Evolutionary conservation across 2,113 vertebrate species (phyloP).

Genomic region (Nesospiza acunhae): DNA sequence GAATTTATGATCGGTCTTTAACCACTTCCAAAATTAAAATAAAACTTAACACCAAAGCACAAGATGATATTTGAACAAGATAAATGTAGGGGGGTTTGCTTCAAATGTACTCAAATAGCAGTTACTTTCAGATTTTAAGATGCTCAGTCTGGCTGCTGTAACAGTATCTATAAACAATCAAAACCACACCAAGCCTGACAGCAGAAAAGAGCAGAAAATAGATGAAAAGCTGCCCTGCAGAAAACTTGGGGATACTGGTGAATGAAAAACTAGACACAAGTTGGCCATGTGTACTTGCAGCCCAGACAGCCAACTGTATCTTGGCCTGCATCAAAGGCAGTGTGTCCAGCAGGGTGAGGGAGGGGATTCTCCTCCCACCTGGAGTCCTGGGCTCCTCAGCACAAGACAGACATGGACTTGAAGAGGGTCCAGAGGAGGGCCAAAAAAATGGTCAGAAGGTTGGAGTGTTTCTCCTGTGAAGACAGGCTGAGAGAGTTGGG

Average conservation of each 20-base stretch:
- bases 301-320: neutral
- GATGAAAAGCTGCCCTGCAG: neutral
- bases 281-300: neutral
- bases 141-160: neutral
- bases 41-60: neutral
- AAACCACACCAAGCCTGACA: neutral
- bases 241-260: neutral
- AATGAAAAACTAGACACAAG: neutral
- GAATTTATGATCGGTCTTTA: neutral
- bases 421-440: neutral
- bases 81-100: neutral
- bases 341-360: fast-evolving
- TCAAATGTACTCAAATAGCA: neutral
- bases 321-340: neutral
- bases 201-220: neutral
- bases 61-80: neutral
- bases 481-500: neutral
- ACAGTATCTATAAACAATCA: neutral
- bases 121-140: neutral
- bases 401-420: neutral
- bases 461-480: neutral
- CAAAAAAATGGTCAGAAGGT: neutral
- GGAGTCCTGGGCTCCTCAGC: neutral
- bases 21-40: neutral
- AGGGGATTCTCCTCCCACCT: neutral